Conservation (phyloP, 2,888 invertebrate genomes). For the Alentia gelatinosa region DNA sequence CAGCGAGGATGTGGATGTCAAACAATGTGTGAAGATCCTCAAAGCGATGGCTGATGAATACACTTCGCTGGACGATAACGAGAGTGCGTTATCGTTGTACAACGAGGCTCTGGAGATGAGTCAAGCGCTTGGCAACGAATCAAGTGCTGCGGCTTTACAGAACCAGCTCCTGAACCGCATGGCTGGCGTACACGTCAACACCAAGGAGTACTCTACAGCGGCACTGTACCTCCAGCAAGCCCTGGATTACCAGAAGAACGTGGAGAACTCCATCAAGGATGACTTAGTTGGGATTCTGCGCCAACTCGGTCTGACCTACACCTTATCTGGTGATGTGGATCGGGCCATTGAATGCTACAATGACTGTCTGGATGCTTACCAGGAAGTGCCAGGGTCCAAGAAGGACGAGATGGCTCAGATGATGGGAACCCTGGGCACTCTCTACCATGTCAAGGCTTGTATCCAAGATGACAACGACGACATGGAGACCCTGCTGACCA, state of each 20-base stretch:
- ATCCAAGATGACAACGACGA: constrained; percentile 74
- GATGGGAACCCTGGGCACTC: constrained; percentile 77
- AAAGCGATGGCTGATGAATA: constrained; percentile 74
- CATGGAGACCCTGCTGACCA: constrained; percentile 73
- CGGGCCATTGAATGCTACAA: constrained; percentile 78
- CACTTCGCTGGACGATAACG: constrained; percentile 77
- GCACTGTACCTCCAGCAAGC: constrained; percentile 78
- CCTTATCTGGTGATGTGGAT: constrained; percentile 77
- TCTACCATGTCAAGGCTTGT: constrained; percentile 79
- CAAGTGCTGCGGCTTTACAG: constrained; percentile 69
- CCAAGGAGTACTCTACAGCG: constrained; percentile 77
- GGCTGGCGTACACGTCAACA: constrained; percentile 78
- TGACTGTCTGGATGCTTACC: constrained; percentile 76
- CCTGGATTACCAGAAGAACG: constrained; percentile 76
- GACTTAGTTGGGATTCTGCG: constrained; percentile 77
- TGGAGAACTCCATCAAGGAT: constrained; percentile 78
- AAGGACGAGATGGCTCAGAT: constrained; percentile 74
- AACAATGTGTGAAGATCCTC: constrained; percentile 54
- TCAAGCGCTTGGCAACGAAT: constrained; percentile 62
- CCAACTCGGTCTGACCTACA: constrained; percentile 78
- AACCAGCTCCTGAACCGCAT: constrained; percentile 79
- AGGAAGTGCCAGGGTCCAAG: constrained; percentile 70
- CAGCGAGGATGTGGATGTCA: constrained; percentile 52
- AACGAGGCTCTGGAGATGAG: constrained; percentile 75
- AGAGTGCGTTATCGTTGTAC: constrained; percentile 75